Evolutionary conservation across 2,888 invertebrate species (phyloP).

Genomic region (Philereme transversata): DNA sequence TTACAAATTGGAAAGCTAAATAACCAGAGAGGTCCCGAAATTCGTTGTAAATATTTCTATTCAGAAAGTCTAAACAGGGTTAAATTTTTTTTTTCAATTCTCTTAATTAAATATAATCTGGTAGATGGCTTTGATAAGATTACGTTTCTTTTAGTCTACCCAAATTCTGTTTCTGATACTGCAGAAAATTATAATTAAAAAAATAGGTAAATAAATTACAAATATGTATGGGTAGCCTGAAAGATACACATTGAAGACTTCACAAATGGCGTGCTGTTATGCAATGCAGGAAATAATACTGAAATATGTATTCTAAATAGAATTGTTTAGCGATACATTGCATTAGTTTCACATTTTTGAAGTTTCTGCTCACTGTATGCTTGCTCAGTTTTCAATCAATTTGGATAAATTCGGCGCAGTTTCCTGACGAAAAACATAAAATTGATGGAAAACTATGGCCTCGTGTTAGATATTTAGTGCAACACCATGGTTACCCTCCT

Average conservation of each 20-base stretch:
- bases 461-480: slow-evolving; percentile 15
- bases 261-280: background rate
- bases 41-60: too few species aligned
- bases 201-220: too few species aligned
- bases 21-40: too few species aligned
- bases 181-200: too few species aligned
- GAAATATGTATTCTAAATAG: background rate
- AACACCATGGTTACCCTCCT: slow-evolving; percentile 71
- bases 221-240: slow-evolving; percentile 18
- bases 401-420: slow-evolving; percentile 8
- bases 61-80: too few species aligned
- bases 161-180: too few species aligned
- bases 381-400: slow-evolving; percentile 28
- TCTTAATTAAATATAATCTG: too few species aligned
- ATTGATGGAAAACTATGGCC: slow-evolving; percentile 40
- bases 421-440: slow-evolving; percentile 10
- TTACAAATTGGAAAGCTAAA: too few species aligned
- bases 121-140: too few species aligned
- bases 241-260: background rate
- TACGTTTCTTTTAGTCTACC: too few species aligned
- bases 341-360: slow-evolving; percentile 7
- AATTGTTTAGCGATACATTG: background rate
- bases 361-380: slow-evolving; percentile 2
- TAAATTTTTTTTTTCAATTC: too few species aligned
- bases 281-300: background rate